phyloP scores from a whole-genome alignment of 2,888 invertebrate genomes.

The Argynnis bischoffii region DNA sequence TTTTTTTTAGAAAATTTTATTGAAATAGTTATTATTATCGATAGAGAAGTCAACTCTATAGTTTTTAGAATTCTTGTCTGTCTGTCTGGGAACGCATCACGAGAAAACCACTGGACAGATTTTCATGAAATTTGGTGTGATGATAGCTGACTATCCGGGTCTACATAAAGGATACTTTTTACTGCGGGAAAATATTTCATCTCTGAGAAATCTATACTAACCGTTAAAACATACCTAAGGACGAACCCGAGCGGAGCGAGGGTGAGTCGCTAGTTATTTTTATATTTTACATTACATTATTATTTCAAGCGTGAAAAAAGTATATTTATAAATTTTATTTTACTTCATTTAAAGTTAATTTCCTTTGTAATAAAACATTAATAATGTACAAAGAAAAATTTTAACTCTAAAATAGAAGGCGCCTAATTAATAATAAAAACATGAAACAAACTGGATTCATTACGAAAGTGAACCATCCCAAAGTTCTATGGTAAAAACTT shows the following conservation, averaged over 20 bases:
- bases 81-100: no score
- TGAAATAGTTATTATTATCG: no score
- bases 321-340: neutral
- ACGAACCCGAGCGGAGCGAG: no score
- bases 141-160: no score
- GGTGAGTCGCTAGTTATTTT: neutral
- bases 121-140: no score
- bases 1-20: no score
- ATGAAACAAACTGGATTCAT: conserved; percentile 22
- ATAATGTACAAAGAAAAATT: conserved; percentile 22
- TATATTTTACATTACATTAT: neutral
- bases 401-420: conserved; percentile 22
- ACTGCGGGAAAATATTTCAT: neutral
- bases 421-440: conserved; percentile 25
- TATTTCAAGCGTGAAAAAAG: neutral
- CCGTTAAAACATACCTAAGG: no score
- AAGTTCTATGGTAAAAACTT: conserved; percentile 5
- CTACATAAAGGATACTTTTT: neutral
- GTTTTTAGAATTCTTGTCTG: no score
- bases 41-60: no score
- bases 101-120: no score
- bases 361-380: conserved; percentile 23
- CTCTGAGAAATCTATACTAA: no score
- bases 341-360: conserved; percentile 14
- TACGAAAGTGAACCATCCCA: conserved; percentile 19